Evolutionary conservation across 1,140 invertebrate genomes (phyloP), one percentile per base, ranked within the genome.

Genomic region (Neodiprion virginianus): DNA sequence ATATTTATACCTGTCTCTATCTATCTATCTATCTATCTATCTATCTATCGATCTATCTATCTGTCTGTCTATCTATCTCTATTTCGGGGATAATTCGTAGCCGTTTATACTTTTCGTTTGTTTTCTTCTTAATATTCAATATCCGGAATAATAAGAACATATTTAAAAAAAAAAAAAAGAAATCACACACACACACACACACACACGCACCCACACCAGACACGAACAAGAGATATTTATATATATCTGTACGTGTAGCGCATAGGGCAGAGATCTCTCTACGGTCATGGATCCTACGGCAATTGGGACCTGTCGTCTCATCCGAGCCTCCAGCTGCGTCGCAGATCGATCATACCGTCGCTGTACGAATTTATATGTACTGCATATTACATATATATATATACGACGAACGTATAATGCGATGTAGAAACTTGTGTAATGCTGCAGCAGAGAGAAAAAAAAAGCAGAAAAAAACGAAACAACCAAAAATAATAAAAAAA

Each of bases 281-380:
- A 48, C 72, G 68, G n/a, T 11, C n/a, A 14, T 47, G 23, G 21
- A 17, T 69, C 40, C 74, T 50, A 40, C 67, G 72, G 72, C 80
- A 76, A 67, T 50, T 80, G 79, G 84, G 84, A 84, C 85, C 86
- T 86, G 85, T 76, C 78, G 75, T 85, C 86, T 76, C 23, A 73
- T 61, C 78, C 86, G 85, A 84, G 82, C 80, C 80, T 84, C 86
- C 84, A 40, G n/a, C 48, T 61, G 53, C 53, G 53, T 61, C 53
- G n/a, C 53, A 40, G 28, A 40, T 40, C 28, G 28, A 21, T 65
- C 12, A 65, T 17, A 65, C 61, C 61, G 1, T 65, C 61, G 61
- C 61, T 17, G 61, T 17, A 40, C 5, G 28, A 40, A 1, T 40
- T 40, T 40, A 40, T 40, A 40, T 40, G 28, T 40, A 40, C 28